Conservation (phyloP, 2,113 vertebrate genomes). For the Myiagra hebetior region DNA sequence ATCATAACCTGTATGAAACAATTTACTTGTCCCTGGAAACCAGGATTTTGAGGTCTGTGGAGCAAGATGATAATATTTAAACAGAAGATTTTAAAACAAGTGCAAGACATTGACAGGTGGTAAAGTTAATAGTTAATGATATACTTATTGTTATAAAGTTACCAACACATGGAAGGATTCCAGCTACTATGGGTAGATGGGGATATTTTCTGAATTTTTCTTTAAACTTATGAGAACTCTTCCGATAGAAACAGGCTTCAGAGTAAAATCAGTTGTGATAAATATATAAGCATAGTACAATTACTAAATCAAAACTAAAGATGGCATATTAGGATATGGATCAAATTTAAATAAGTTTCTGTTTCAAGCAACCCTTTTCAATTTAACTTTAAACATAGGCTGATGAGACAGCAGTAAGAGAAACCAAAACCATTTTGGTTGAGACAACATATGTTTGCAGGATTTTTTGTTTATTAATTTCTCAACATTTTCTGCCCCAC, state of each 20-base stretch:
- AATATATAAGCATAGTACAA: neutral
- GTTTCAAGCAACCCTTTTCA: neutral
- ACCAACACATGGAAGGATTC: neutral
- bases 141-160: neutral
- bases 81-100: neutral
- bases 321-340: neutral
- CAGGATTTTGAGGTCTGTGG: neutral
- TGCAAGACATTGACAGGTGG: neutral
- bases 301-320: neutral
- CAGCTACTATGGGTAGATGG: neutral
- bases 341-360: neutral
- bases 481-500: neutral
- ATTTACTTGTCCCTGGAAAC: neutral
- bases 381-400: neutral
- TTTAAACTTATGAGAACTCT: neutral
- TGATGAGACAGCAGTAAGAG: neutral
- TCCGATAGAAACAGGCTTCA: neutral
- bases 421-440: fast-evolving
- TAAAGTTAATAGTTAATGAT: neutral
- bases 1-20: neutral
- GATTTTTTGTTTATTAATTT: neutral
- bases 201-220: neutral
- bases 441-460: neutral
- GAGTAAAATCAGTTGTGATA: neutral
- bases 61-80: neutral